Conservation (phyloP, 2,888 invertebrate genomes). For the Lasioglossum villosulum region DNA sequence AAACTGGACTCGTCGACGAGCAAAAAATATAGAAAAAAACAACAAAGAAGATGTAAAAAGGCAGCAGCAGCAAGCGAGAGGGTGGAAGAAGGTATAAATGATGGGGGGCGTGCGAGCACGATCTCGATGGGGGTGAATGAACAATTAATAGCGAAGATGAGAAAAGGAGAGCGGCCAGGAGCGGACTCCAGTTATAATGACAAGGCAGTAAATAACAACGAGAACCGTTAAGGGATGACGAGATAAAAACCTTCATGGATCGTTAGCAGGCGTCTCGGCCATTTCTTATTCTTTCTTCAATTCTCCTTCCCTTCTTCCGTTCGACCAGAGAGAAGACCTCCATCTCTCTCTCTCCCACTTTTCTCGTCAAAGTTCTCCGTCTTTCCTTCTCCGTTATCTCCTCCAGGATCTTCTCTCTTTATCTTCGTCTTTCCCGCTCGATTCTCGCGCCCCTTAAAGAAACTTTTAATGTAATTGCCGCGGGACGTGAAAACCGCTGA, state of each 20-base stretch:
- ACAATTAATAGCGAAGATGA: slow-evolving; percentile 65
- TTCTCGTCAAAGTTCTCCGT: slow-evolving; percentile 43
- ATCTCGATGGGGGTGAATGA: slow-evolving; percentile 66
- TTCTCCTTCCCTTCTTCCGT: slow-evolving; percentile 44
- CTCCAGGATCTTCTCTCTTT: slow-evolving; percentile 54
- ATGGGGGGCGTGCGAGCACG: slow-evolving; percentile 27
- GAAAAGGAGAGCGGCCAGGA: slow-evolving; percentile 31
- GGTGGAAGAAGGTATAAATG: neutral
- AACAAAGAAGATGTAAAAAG: slow-evolving; percentile 10
- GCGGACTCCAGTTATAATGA: slow-evolving; percentile 69
- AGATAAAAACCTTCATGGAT: slow-evolving; percentile 75
- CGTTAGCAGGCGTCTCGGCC: slow-evolving; percentile 73
- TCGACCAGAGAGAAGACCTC: slow-evolving; percentile 7
- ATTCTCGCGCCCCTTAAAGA: slow-evolving; percentile 74
- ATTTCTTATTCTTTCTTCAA: slow-evolving; percentile 68
- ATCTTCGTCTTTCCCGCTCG: slow-evolving; percentile 62
- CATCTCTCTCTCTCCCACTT: slow-evolving; percentile 38
- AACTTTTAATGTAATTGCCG: slow-evolving; percentile 80
- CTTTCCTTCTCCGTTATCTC: slow-evolving; percentile 6
- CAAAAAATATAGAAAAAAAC: slow-evolving; percentile 3
- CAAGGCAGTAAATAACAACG: slow-evolving; percentile 74
- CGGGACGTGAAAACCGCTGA: slow-evolving; percentile 78
- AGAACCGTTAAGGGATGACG: slow-evolving; percentile 74
- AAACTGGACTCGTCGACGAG: slow-evolving; percentile 24
- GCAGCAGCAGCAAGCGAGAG: neutral